These are phyloP conservation scores for Drosophila elegans DNA, from an alignment of 1,140 invertebrate species.

Conservation along the genomic window DNA sequence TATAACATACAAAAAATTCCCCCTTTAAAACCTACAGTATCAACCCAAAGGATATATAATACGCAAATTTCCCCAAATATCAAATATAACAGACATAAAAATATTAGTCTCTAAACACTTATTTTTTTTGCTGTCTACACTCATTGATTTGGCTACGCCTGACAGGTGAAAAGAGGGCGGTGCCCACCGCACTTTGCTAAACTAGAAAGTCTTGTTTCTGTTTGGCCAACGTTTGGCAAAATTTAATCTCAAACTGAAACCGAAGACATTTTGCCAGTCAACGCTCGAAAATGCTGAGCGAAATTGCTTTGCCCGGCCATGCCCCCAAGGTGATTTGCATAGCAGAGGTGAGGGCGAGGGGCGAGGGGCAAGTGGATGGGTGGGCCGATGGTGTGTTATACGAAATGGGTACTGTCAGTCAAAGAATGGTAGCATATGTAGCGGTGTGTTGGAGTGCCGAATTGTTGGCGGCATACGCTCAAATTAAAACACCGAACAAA, in stretches of 20 bases:
- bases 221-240: conserved; percentile 65
- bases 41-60: too few species aligned
- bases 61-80: neutral
- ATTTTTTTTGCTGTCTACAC: neutral
- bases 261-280: conserved; percentile 68
- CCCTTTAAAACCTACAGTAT: too few species aligned
- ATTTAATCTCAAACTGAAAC: conserved; percentile 81
- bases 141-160: conserved; percentile 6
- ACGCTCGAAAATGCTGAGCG: conserved; percentile 51
- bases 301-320: conserved; percentile 70
- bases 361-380: neutral
- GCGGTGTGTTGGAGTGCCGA: neutral
- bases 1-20: too few species aligned
- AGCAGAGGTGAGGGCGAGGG: conserved; percentile 24
- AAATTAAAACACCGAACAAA: conserved; percentile 25
- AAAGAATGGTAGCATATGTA: neutral
- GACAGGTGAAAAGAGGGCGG: conserved; percentile 8
- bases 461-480: conserved; percentile 3
- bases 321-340: conserved; percentile 68
- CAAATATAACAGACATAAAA: too few species aligned
- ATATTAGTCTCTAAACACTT: neutral
- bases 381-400: neutral
- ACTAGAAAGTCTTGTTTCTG: conserved; percentile 68
- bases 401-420: conserved; percentile 3
- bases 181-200: conserved; percentile 37